phyloP scores from a whole-genome alignment of 1,140 invertebrate species.

The Batillaria attramentaria region DNA sequence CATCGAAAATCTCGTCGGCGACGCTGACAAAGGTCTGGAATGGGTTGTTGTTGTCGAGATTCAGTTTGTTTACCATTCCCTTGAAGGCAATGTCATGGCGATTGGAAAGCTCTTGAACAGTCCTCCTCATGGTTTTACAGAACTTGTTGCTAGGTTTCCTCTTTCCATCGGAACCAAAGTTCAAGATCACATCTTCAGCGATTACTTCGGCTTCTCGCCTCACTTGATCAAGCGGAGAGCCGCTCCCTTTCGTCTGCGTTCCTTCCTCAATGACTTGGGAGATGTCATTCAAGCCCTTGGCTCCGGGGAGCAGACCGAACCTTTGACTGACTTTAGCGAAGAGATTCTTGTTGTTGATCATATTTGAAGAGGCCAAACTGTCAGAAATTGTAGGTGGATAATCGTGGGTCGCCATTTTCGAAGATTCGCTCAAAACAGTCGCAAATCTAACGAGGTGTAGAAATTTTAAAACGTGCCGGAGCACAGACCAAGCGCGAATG shows the following conservation, averaged over 20 bases:
- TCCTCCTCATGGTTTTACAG: slow-evolving; percentile 68
- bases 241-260: slow-evolving; percentile 53
- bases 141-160: slow-evolving; percentile 60
- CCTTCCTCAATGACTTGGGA: slow-evolving; percentile 48
- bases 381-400: slow-evolving; percentile 17
- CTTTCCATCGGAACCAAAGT: slow-evolving; percentile 46
- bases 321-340: slow-evolving; percentile 64
- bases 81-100: slow-evolving; percentile 77
- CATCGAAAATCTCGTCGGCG: slow-evolving; percentile 77
- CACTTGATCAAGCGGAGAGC: slow-evolving; percentile 60
- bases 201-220: slow-evolving; percentile 62
- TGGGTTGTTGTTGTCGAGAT: slow-evolving; percentile 74
- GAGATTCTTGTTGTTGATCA: slow-evolving; percentile 47
- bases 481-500: too few species aligned
- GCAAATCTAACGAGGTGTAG: too few species aligned
- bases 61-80: slow-evolving; percentile 77
- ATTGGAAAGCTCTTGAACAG: slow-evolving; percentile 69
- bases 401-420: slow-evolving; percentile 28
- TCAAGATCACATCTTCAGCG: slow-evolving; percentile 59
- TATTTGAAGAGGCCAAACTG: slow-evolving; percentile 34
- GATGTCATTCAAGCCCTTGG: slow-evolving; percentile 59
- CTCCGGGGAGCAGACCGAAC: slow-evolving; percentile 54
- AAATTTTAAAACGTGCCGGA: too few species aligned
- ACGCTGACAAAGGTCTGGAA: slow-evolving; percentile 76
- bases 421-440: too few species aligned